Conservation (phyloP, 2,888 invertebrate species). For the Oscheius myriophilus region DNA sequence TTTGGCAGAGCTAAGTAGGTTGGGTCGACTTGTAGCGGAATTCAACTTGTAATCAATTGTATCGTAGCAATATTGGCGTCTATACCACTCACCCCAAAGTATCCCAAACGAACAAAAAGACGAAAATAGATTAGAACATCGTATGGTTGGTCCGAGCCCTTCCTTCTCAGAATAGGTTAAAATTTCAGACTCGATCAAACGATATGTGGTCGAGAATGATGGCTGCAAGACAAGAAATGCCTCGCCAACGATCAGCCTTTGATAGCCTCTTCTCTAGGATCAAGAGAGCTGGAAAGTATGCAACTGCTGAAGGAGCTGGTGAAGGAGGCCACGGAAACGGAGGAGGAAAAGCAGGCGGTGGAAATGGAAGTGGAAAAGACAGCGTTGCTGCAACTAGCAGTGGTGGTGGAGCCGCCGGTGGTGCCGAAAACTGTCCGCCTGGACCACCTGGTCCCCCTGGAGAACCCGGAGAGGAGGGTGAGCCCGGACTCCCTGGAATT, state of each 20-base stretch:
- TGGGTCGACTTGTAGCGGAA: too few species aligned
- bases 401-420: constrained; percentile 19
- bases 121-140: too few species aligned
- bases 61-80: too few species aligned
- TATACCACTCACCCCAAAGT: too few species aligned
- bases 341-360: neutral
- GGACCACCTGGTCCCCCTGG: constrained; percentile 33
- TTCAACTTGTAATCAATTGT: too few species aligned
- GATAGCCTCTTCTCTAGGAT: constrained; percentile 1
- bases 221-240: constrained; percentile 9
- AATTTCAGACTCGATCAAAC: constrained; percentile 7
- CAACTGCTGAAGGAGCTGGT: constrained; percentile 20
- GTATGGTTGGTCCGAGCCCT: too few species aligned
- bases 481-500: constrained; percentile 1
- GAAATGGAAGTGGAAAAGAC: constrained; percentile 6
- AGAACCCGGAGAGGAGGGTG: constrained; percentile 5
- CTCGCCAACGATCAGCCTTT: neutral
- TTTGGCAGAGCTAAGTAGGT: too few species aligned
- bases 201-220: constrained; percentile 18
- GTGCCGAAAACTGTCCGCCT: constrained; percentile 32
- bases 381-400: constrained; percentile 24
- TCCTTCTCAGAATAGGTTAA: too few species aligned
- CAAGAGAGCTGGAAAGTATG: constrained; percentile 10
- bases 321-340: constrained; percentile 4
- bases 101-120: too few species aligned